Percentiles rank a stretch among this genome's conserved stretches.
Conservation (phyloP, 2,888 invertebrate genomes). For the Altica lythri region DNA sequence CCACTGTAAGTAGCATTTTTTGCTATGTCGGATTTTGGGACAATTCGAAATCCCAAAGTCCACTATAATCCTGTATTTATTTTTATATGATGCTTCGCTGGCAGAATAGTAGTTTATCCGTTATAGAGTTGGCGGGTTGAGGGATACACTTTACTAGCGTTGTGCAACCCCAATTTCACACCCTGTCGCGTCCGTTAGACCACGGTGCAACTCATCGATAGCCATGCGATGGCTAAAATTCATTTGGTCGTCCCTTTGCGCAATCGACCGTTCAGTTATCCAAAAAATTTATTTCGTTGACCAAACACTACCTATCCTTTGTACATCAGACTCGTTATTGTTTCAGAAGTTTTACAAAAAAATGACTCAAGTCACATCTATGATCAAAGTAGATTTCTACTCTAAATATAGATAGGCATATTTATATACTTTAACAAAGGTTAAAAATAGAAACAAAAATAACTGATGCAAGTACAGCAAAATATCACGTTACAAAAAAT, state of each 20-base stretch:
- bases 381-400: no score
- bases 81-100: conserved; percentile 51
- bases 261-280: conserved; percentile 36
- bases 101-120: conserved; percentile 49
- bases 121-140: conserved; percentile 40
- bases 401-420: no score
- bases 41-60: conserved; percentile 46
- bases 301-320: conserved; percentile 19
- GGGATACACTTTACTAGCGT: conserved; percentile 50
- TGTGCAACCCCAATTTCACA: conserved; percentile 56
- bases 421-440: no score
- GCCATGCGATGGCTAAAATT: conserved; percentile 55
- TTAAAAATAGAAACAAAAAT: no score
- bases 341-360: conserved; percentile 1
- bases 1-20: conserved; percentile 18
- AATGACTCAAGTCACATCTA: neutral
- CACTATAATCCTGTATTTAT: conserved; percentile 53
- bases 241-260: conserved; percentile 49
- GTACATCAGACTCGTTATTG: conserved; percentile 2
- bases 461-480: no score
- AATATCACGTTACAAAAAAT: no score
- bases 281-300: conserved; percentile 32
- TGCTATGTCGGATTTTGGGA: conserved; percentile 36
- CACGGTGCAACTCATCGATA: conserved; percentile 53
- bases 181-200: conserved; percentile 50